A percentile compares a stretch with the other conserved stretches of the same genome.
phyloP scores from a whole-genome alignment of 2,797 vertebrate genomes.

The Cyclopterus lumpus region DNA sequence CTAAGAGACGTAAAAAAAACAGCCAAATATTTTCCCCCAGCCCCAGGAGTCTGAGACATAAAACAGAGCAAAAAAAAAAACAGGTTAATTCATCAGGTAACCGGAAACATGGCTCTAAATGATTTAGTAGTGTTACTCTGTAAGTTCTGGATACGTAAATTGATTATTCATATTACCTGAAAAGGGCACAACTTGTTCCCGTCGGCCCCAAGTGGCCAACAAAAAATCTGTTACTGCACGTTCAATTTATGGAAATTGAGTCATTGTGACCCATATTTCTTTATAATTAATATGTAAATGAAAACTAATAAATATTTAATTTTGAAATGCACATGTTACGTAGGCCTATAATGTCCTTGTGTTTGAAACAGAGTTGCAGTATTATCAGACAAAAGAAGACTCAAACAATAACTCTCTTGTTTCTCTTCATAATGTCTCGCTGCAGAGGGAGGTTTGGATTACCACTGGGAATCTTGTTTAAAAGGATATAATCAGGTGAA shows the following conservation, averaged over 20 bases:
- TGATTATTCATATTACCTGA: neutral
- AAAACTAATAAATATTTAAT: neutral
- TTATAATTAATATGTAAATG: neutral
- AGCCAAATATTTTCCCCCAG: neutral
- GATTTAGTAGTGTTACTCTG: neutral
- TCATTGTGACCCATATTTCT: neutral
- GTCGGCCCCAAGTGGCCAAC: no score
- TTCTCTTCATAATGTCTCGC: conserved; percentile 25
- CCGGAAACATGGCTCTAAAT: neutral
- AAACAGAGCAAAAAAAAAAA: neutral
- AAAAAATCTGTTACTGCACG: neutral
- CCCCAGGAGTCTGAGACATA: neutral
- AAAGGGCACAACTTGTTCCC: neutral
- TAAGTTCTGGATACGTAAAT: neutral
- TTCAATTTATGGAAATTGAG: neutral
- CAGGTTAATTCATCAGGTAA: neutral
- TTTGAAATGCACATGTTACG: neutral
- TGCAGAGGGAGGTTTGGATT: conserved; percentile 82
- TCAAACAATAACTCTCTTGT: conserved; percentile 21
- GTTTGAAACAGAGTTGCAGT: neutral
- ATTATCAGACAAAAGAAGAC: neutral
- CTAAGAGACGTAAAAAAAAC: neutral
- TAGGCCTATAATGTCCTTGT: neutral
- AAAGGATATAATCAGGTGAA: conserved; percentile 76
- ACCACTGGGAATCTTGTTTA: conserved; percentile 80